Evolutionary conservation across 2,888 invertebrate species (phyloP), one percentile per base, ranked within the genome.

Genomic region (Cetonia aurata): DNA sequence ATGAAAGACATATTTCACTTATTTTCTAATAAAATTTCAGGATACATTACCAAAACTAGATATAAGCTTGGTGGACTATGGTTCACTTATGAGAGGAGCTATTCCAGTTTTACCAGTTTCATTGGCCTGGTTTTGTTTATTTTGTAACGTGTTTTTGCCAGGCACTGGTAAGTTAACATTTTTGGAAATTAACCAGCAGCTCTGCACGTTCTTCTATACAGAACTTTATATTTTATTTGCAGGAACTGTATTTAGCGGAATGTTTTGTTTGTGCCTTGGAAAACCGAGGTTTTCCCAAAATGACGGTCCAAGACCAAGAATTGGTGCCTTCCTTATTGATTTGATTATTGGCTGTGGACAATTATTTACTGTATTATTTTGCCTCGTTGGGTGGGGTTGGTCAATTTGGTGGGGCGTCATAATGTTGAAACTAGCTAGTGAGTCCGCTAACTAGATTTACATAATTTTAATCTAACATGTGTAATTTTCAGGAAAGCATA

Each of bases 331-430:
- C 77, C 88, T 96, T 75, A 93, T 97, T 72, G 94, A 98, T 85
- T 85, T 93, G 42, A 86, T 96, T 76, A 95, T 98, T 70, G 97
- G 96, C 0, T 87, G 93, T 69, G 91, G 95, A 15, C 98, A 98
- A 85, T 87, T 96, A 78, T 96, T 97, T 86, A 97, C 97, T 25
- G 94, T 98, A 66, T 89, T 97, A 67, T 98, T 98, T 87, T 93
- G 98, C 80, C 89, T 96, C 66, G 96, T 96, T 48, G 95, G 98
- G 15, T 98, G 98, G 98, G 97, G 98, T 77, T 98, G 98, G 98
- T 96, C 96, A 72, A 92, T 98, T 74, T 96, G 96, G 91, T 98
- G 98, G 98, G 98, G 98, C 1, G 92, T 96, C 75, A 94, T 96
- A 80, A 94, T 98, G 92, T 86, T 98, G 73, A 92, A 91, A 80